Evolutionary conservation across 2,888 invertebrate genomes (phyloP).

Genomic region (Perizoma affinitatum): DNA sequence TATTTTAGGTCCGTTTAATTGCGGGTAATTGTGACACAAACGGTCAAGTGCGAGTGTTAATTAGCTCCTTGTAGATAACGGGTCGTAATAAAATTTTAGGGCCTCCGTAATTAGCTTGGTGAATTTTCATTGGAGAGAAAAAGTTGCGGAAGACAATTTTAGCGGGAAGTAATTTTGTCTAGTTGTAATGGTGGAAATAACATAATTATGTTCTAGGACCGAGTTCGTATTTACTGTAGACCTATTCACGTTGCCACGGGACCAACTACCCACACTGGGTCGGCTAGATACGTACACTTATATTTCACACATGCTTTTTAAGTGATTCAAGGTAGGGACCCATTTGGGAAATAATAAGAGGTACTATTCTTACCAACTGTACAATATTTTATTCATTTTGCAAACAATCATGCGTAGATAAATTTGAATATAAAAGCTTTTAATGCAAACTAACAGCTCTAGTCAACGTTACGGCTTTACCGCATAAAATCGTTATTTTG

Average conservation of each 20-base stretch:
- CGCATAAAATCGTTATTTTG: slow-evolving; percentile 25
- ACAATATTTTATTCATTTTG: no score
- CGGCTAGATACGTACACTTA: neutral
- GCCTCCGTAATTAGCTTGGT: slow-evolving; percentile 33
- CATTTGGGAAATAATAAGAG: no score
- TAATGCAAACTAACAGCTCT: slow-evolving; percentile 3
- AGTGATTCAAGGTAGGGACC: no score
- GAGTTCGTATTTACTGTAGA: neutral
- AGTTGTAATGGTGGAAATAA: slow-evolving; percentile 7
- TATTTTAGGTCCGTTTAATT: slow-evolving; percentile 59
- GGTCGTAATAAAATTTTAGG: slow-evolving; percentile 35
- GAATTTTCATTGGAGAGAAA: slow-evolving; percentile 32
- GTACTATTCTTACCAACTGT: no score
- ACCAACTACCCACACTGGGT: neutral
- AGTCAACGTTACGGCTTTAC: slow-evolving; percentile 2
- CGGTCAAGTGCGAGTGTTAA: slow-evolving; percentile 35
- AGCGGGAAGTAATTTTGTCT: slow-evolving; percentile 14
- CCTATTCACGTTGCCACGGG: neutral
- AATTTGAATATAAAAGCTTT: slow-evolving; percentile 1
- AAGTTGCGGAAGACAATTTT: slow-evolving; percentile 23
- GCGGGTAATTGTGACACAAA: slow-evolving; percentile 51
- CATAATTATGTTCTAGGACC: neutral
- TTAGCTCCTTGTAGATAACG: slow-evolving; percentile 37
- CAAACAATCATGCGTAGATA: no score
- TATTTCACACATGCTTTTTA: no score